Evolutionary conservation across 2,888 invertebrate species (phyloP).

Genomic region (Phlogophora meticulosa): DNA sequence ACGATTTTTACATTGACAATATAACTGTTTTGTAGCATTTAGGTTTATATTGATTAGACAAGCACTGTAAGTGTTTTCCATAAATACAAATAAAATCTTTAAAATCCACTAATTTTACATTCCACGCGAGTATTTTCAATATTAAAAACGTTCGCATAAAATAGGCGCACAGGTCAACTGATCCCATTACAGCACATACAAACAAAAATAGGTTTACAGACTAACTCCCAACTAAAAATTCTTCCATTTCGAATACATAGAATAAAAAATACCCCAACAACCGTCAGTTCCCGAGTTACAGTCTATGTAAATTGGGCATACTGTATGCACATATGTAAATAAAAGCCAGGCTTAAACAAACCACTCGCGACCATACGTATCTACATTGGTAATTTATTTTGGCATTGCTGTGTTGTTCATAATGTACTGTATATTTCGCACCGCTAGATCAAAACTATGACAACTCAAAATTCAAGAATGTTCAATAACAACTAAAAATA

Average conservation of each 20-base stretch:
- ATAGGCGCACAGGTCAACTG: not conserved
- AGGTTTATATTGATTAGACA: too few relatives aligned
- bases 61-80: too few relatives aligned
- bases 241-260: not conserved
- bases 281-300: slow-evolving; percentile 23
- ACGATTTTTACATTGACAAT: too few relatives aligned
- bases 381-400: slow-evolving; percentile 72
- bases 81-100: too few relatives aligned
- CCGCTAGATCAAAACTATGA: too few relatives aligned
- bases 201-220: not conserved
- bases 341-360: slow-evolving; percentile 56
- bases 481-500: too few relatives aligned
- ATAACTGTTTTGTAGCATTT: too few relatives aligned
- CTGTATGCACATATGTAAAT: slow-evolving; percentile 62
- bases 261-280: slow-evolving; percentile 6
- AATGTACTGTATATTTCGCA: slow-evolving; percentile 33
- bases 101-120: too few relatives aligned
- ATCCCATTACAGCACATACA: too few relatives aligned
- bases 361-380: slow-evolving; percentile 57
- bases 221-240: not conserved
- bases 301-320: slow-evolving; percentile 61
- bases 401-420: slow-evolving; percentile 48
- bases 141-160: too few relatives aligned
- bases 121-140: too few relatives aligned
- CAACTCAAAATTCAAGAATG: too few relatives aligned